Evolutionary conservation across 2,888 invertebrate genomes (phyloP), one percentile per base, ranked within the genome.

Genomic region (Zygaena filipendulae): DNA sequence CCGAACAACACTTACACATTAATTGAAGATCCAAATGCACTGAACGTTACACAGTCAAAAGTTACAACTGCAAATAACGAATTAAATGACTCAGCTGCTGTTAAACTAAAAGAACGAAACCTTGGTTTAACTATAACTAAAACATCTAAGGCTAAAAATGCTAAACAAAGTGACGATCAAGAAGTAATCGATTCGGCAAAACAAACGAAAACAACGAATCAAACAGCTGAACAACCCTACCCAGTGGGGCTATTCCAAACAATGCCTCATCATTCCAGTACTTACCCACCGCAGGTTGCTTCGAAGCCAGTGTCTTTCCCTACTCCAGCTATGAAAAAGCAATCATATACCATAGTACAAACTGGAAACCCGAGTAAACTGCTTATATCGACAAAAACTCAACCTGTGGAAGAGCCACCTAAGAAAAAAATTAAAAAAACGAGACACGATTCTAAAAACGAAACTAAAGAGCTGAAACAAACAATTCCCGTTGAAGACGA

Each of bases 281-380:
- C 43, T 2, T 45, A 38, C 21, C 19, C 40, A 5, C 31, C 49
- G 11, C 28, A 51, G 1, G 26, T 28, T 1, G 22, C 36, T 8
- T 16, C 46, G 4, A 39, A 41, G 9, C 45, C 58, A 9, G 31
- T 52, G 0, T 25, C 52, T 4, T 66, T 70, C 31, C 56, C 66
- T 11, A 67, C 71, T 2, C 62, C 79, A 7, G 70, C 66, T 1
- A 60, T 63, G 59, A 77, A 71, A 36, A 79, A 79, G 33, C 79
- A 74, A 29, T 70, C 72, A 0, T 79, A 77, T 32, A 71, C 70
- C 10, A 53, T 79, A 21, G 67, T 77, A 1, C 72, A 69, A 46
- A 79, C 79, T 9, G 71, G 64, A 0, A 63, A 79, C 42, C 79
- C 77, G 1, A 74, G 64, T 39, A 79, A 79, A 49, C 42, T 79